Evolutionary conservation across 1,140 invertebrate species (phyloP).

Genomic region (Drosophila tristis): DNA sequence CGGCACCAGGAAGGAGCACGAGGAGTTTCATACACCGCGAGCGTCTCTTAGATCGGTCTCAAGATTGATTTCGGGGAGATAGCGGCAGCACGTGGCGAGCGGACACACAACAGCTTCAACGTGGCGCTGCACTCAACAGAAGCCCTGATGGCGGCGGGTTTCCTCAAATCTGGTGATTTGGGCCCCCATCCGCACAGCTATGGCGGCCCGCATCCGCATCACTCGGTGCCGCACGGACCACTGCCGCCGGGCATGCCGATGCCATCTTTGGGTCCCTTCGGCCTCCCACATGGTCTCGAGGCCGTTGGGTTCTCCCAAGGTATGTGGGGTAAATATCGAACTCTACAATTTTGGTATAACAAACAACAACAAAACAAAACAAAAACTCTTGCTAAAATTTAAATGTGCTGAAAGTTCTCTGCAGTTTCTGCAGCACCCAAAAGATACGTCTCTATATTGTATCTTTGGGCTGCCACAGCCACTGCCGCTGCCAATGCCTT

Average conservation of each 20-base stretch:
- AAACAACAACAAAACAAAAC: conserved; percentile 11
- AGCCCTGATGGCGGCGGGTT: conserved; percentile 84
- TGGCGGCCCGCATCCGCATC: conserved; percentile 83
- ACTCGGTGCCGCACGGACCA: conserved; percentile 81
- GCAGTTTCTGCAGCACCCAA: too few relatives aligned
- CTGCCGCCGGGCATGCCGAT: conserved; percentile 84
- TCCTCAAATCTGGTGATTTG: conserved; percentile 82
- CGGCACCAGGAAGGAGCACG: too few relatives aligned
- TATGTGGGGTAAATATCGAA: conserved; percentile 85
- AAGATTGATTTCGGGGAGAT: conserved; percentile 2
- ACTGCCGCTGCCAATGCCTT: conserved; percentile 52
- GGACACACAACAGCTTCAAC: conserved; percentile 67
- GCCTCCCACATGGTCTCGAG: conserved; percentile 84
- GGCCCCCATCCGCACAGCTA: conserved; percentile 83
- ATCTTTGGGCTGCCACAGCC: conserved; percentile 11
- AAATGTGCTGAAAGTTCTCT: conserved; percentile 64
- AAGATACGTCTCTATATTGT: not conserved
- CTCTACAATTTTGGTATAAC: conserved; percentile 78
- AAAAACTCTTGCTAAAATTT: not conserved
- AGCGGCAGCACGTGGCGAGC: conserved; percentile 30
- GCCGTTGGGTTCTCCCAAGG: conserved; percentile 85
- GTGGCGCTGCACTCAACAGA: conserved; percentile 84
- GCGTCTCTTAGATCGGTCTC: too few relatives aligned
- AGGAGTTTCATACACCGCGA: too few relatives aligned
- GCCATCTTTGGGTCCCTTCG: conserved; percentile 84